Conservation (phyloP, 2,888 invertebrate genomes). For the Eilema caniola region DNA sequence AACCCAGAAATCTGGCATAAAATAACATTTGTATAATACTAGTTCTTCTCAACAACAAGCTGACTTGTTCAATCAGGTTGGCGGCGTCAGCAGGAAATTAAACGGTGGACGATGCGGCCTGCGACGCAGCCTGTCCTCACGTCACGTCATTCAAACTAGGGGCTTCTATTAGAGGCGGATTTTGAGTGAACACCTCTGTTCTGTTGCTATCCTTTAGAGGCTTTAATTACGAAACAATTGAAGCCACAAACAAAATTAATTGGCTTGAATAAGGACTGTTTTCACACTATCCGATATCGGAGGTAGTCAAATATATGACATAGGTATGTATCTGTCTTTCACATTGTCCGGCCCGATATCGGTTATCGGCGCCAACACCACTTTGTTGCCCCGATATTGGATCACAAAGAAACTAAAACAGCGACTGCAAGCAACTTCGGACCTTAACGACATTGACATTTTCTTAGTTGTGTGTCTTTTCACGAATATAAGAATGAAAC, state of each 20-base stretch:
- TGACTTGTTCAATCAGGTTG: slow-evolving; percentile 64
- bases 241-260: background rate
- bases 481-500: too few species aligned
- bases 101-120: slow-evolving; percentile 69
- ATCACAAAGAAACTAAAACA: too few species aligned
- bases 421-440: too few species aligned
- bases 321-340: too few species aligned
- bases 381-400: too few species aligned
- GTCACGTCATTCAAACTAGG: slow-evolving; percentile 70
- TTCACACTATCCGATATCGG: too few species aligned
- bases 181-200: slow-evolving; percentile 55
- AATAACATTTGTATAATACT: slow-evolving; percentile 39
- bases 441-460: too few species aligned
- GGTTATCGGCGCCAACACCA: too few species aligned
- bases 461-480: too few species aligned
- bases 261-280: background rate
- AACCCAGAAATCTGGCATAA: slow-evolving; percentile 28
- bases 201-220: slow-evolving; percentile 41
- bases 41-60: slow-evolving; percentile 54
- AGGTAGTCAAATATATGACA: too few species aligned
- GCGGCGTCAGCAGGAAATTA: slow-evolving; percentile 83
- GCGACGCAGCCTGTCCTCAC: slow-evolving; percentile 61
- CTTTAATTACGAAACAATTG: slow-evolving; percentile 15
- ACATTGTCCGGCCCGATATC: too few species aligned
- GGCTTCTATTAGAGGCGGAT: slow-evolving; percentile 64